These are phyloP conservation scores for Rhamphomyia laevipes DNA, from an alignment of 2,888 invertebrate species.

Conservation along the genomic window DNA sequence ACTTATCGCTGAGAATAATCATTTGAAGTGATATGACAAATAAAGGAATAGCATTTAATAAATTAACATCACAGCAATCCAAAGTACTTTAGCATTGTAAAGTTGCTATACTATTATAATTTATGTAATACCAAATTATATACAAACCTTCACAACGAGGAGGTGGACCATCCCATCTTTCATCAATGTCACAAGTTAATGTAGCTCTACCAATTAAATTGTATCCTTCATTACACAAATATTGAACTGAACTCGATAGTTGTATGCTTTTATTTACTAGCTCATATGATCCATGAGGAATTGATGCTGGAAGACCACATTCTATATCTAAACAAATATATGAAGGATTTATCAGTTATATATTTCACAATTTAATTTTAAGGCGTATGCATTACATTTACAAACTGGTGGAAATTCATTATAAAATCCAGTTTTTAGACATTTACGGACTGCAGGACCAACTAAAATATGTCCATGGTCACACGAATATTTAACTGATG, in stretches of 20 bases:
- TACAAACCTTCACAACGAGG: constrained; percentile 70
- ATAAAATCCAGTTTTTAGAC: constrained; percentile 84
- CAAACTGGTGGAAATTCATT: constrained; percentile 90
- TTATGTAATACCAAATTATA: background rate
- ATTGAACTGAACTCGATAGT: constrained; percentile 78
- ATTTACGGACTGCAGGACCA: constrained; percentile 71
- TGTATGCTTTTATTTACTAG: constrained; percentile 75
- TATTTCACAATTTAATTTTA: background rate
- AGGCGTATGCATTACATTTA: constrained; percentile 66
- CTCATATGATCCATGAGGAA: constrained; percentile 67
- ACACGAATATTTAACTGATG: constrained; percentile 72
- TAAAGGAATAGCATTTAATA: no score
- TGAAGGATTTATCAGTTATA: background rate
- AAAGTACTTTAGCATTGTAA: no score
- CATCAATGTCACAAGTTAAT: constrained; percentile 82
- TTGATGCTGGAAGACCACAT: constrained; percentile 80
- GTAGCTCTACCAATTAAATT: constrained; percentile 75
- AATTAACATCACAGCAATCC: no score
- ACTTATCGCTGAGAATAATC: no score
- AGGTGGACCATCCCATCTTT: constrained; percentile 88
- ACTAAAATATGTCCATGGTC: constrained; percentile 78
- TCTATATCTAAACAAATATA: constrained; percentile 55
- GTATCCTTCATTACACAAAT: constrained; percentile 70
- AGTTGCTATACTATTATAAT: no score
- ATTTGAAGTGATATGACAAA: no score